Evolutionary conservation across 2,888 invertebrate genomes (phyloP).

Genomic region (Megamerina dolium): DNA sequence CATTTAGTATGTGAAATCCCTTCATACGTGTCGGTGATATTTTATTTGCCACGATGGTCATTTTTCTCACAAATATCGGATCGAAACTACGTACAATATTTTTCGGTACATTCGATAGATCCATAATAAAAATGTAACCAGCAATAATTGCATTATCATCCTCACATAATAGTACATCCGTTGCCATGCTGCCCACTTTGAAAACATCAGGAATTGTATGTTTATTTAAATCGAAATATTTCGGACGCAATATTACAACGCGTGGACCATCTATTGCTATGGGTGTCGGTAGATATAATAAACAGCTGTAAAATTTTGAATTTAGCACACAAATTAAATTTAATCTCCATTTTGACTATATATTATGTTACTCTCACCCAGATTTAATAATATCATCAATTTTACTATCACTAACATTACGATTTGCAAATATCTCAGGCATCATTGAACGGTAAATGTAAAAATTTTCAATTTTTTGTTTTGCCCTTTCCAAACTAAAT

Average conservation of each 20-base stretch:
- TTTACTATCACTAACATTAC: slow-evolving; percentile 7
- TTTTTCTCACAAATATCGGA: slow-evolving; percentile 50
- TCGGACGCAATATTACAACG: slow-evolving; percentile 52
- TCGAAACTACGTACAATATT: slow-evolving; percentile 41
- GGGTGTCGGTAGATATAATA: slow-evolving; percentile 28
- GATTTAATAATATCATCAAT: slow-evolving; percentile 9
- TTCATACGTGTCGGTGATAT: slow-evolving; percentile 30
- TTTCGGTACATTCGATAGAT: slow-evolving; percentile 22
- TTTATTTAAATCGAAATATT: slow-evolving; percentile 50
- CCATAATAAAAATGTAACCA: slow-evolving; percentile 33
- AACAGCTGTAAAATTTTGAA: slow-evolving; percentile 2
- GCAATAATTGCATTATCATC: slow-evolving; percentile 54
- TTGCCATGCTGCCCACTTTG: slow-evolving; percentile 54
- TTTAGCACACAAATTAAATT: neutral
- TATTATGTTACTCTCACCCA: slow-evolving; percentile 8
- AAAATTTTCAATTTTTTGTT: slow-evolving; percentile 54
- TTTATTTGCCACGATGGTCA: slow-evolving; percentile 35
- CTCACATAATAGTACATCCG: slow-evolving; percentile 55
- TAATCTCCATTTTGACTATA: neutral
- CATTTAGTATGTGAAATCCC: slow-evolving; percentile 33
- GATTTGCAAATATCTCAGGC: slow-evolving; percentile 53
- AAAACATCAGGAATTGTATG: slow-evolving; percentile 52
- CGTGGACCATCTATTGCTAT: slow-evolving; percentile 49
- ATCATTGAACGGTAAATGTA: slow-evolving; percentile 53
- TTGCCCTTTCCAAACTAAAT: slow-evolving; percentile 53